Percentiles rank a stretch among this genome's conserved stretches.
These are phyloP conservation scores for Tyria jacobaeae DNA, from an alignment of 2,888 invertebrate genomes.

Conservation along the genomic window DNA sequence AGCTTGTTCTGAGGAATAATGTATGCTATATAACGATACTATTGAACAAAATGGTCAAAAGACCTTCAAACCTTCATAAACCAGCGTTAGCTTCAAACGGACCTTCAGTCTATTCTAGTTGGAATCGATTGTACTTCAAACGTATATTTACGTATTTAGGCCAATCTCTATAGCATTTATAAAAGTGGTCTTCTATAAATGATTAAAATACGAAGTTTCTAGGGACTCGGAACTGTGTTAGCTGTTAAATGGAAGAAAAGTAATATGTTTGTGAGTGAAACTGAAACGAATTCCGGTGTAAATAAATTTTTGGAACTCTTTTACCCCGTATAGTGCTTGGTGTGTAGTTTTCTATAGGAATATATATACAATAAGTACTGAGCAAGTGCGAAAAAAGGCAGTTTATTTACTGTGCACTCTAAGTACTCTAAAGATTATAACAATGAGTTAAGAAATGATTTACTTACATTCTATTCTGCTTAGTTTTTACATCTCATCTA, in stretches of 20 bases:
- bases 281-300: slow-evolving; percentile 1
- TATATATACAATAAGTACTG: background rate
- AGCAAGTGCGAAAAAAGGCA: too few relatives aligned
- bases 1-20: background rate
- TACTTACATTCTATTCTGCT: too few relatives aligned
- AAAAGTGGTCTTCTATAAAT: slow-evolving; percentile 16
- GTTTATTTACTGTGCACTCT: too few relatives aligned
- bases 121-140: slow-evolving; percentile 36
- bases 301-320: background rate
- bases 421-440: too few relatives aligned
- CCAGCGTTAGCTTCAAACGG: background rate
- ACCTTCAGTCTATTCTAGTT: slow-evolving; percentile 36
- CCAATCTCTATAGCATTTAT: slow-evolving; percentile 23
- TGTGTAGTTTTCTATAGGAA: background rate
- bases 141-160: slow-evolving; percentile 33
- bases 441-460: too few relatives aligned
- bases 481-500: too few relatives aligned
- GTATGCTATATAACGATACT: background rate
- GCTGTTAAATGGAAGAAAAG: slow-evolving; percentile 12
- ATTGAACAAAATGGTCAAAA: slow-evolving; percentile 20
- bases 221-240: slow-evolving; percentile 1
- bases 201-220: slow-evolving; percentile 15
- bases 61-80: slow-evolving; percentile 24
- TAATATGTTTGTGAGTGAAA: slow-evolving; percentile 1
- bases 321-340: background rate